Percentiles rank a stretch among this genome's conserved stretches.
Evolutionary conservation across 2,888 invertebrate species (phyloP).

Genomic region (Drosophila peninsularis): DNA sequence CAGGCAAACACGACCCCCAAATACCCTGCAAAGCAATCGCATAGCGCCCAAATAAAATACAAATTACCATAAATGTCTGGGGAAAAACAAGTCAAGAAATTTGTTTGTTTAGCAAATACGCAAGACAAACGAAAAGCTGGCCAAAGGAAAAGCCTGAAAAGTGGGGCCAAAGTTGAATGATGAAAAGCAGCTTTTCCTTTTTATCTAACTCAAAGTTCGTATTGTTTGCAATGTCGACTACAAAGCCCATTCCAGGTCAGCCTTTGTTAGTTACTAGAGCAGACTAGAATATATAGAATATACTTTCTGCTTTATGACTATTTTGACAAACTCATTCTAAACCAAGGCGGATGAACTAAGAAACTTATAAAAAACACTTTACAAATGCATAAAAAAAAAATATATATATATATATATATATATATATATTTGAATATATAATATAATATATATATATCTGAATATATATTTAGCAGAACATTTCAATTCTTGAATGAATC

Average conservation of each 20-base stretch:
- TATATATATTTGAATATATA: no score
- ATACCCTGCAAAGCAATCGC: slow-evolving; percentile 16
- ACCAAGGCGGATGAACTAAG: no score
- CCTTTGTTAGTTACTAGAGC: slow-evolving; percentile 5
- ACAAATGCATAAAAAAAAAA: no score
- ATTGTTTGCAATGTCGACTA: slow-evolving; percentile 1
- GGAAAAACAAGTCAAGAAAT: neutral
- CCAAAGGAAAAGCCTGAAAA: slow-evolving; percentile 1
- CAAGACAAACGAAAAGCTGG: neutral
- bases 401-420: no score
- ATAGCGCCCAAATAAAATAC: neutral
- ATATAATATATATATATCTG: neutral
- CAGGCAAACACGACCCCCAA: neutral
- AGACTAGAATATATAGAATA: neutral
- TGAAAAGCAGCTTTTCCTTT: neutral
- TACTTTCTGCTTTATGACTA: neutral
- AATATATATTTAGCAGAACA: neutral
- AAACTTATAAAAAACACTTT: no score
- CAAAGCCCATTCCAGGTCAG: neutral
- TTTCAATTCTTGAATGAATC: no score
- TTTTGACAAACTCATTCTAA: neutral
- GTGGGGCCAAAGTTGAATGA: slow-evolving; percentile 5
- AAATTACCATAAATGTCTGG: neutral
- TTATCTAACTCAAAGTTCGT: neutral
- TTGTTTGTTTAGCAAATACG: neutral